Percentiles rank a stretch among this genome's conserved stretches.
Conservation (phyloP, 1,140 invertebrate species). For the Palaemon carinicauda region DNA sequence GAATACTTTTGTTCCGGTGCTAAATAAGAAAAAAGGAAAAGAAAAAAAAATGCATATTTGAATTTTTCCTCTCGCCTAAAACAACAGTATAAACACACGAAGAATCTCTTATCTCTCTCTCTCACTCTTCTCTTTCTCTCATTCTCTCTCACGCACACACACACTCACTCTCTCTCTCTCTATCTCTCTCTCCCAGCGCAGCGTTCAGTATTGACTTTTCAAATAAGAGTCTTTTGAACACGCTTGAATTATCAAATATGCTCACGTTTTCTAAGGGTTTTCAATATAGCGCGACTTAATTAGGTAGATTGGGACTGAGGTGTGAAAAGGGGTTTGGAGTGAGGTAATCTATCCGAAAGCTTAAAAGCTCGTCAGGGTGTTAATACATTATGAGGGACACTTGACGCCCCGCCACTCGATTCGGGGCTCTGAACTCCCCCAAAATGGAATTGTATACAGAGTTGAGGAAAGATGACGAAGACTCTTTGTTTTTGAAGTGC, state of each 20-base stretch:
- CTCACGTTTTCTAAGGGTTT: constrained; percentile 35
- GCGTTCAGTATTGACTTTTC: constrained; percentile 47
- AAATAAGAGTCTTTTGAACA: constrained; percentile 54
- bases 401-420: neutral
- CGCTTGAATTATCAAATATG: constrained; percentile 51
- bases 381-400: constrained; percentile 41
- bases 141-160: neutral
- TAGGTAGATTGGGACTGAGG: constrained; percentile 49
- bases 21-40: constrained; percentile 11
- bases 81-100: constrained; percentile 46
- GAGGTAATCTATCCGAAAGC: constrained; percentile 51
- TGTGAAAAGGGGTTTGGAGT: constrained; percentile 48
- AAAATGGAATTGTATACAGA: constrained; percentile 37
- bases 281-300: constrained; percentile 45
- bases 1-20: neutral
- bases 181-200: neutral
- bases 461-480: constrained; percentile 11
- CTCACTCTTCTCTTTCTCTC: neutral
- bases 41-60: neutral
- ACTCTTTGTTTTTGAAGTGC: neutral
- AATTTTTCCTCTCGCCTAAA: constrained; percentile 33
- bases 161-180: neutral
- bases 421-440: neutral
- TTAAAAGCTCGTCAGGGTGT: neutral
- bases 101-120: neutral